These are phyloP conservation scores for Sebastiscus albofasciatus DNA, from an alignment of 2,797 vertebrate species.

Conservation along the genomic window DNA sequence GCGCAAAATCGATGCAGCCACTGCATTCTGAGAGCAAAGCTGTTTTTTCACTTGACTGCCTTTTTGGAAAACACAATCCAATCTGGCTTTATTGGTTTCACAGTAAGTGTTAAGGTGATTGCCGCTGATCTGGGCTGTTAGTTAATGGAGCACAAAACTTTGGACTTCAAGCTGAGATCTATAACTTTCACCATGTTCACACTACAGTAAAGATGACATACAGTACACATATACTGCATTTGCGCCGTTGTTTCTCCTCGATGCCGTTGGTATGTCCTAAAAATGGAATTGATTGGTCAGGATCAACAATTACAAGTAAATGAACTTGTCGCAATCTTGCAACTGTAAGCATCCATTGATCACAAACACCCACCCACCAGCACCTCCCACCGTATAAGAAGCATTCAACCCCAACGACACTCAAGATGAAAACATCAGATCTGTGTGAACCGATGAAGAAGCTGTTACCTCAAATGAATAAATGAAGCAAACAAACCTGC, in stretches of 20 bases:
- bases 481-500: background rate
- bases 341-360: background rate
- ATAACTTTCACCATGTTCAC: background rate
- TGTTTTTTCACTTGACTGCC: slow-evolving; percentile 62
- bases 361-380: background rate
- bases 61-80: slow-evolving; percentile 83
- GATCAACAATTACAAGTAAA: background rate
- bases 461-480: background rate
- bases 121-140: slow-evolving; percentile 89
- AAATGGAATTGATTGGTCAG: background rate
- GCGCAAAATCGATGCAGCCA: slow-evolving; percentile 64
- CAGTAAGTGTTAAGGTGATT: slow-evolving; percentile 89
- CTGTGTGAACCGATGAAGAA: background rate
- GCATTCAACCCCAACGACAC: too few relatives aligned
- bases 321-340: background rate
- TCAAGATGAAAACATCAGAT: too few relatives aligned
- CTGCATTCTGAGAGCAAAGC: slow-evolving; percentile 50
- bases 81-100: slow-evolving; percentile 87
- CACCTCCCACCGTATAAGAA: background rate
- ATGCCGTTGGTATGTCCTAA: background rate
- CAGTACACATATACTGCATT: background rate
- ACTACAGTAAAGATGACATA: background rate
- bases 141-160: slow-evolving; percentile 88
- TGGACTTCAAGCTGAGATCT: slow-evolving; percentile 67
- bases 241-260: background rate